These are phyloP conservation scores for Leptodactylus fuscus DNA, from an alignment of 2,113 vertebrate species.

Conservation along the genomic window DNA sequence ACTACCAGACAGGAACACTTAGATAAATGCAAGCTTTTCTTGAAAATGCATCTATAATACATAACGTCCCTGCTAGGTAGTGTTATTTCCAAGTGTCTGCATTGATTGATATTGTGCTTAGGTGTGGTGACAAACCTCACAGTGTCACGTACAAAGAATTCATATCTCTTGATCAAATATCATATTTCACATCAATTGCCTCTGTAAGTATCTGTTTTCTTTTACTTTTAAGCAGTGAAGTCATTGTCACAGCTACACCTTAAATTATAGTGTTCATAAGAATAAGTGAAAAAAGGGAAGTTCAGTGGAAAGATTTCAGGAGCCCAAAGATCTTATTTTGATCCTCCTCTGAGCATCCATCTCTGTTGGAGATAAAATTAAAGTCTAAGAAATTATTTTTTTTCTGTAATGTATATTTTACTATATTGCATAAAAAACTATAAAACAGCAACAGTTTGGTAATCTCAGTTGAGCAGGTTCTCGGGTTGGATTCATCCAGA, in stretches of 20 bases:
- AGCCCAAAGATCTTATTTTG: no score
- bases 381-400: no score
- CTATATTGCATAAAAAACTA: no score
- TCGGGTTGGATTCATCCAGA: no score
- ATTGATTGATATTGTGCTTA: conserved; percentile 11
- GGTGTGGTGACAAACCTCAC: background rate
- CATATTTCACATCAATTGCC: background rate
- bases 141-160: background rate
- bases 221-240: background rate
- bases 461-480: no score
- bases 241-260: background rate
- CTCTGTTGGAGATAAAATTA: no score
- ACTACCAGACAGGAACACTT: conserved; percentile 19
- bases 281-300: no score
- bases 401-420: no score
- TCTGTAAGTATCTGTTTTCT: background rate
- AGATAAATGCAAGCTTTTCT: conserved; percentile 1
- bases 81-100: background rate
- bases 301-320: no score
- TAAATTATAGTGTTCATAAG: no score
- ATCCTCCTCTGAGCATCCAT: no score
- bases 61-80: background rate
- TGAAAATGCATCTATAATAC: background rate
- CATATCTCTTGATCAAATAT: background rate
- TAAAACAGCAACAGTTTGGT: no score